These are phyloP conservation scores for Xiphophorus couchianus DNA, from an alignment of 2,113 vertebrate genomes.

Conservation along the genomic window DNA sequence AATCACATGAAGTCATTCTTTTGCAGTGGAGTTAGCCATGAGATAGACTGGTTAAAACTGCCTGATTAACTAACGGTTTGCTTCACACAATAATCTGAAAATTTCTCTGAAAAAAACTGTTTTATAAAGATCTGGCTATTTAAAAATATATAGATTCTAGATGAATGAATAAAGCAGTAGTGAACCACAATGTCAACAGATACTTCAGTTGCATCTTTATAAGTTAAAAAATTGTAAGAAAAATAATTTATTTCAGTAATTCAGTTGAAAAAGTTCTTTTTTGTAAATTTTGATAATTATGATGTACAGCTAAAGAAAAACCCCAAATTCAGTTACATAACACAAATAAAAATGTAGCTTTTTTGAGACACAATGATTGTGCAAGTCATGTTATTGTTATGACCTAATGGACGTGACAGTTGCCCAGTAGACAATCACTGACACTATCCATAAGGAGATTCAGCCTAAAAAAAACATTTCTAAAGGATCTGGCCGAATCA, in stretches of 20 bases:
- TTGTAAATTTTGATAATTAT: background rate
- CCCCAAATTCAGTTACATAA: too few relatives aligned
- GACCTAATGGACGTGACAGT: too few relatives aligned
- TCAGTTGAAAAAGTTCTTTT: background rate
- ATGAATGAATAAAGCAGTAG: background rate
- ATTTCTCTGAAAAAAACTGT: background rate
- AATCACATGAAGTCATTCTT: constrained; percentile 37
- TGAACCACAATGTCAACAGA: background rate
- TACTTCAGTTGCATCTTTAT: background rate
- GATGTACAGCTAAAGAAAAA: background rate
- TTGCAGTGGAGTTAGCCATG: constrained; percentile 39
- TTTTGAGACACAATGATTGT: too few relatives aligned
- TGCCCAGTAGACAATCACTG: too few relatives aligned
- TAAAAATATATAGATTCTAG: background rate
- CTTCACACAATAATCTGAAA: background rate
- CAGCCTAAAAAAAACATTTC: too few relatives aligned
- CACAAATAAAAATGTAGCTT: too few relatives aligned
- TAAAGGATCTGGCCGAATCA: too few relatives aligned
- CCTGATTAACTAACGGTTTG: constrained; percentile 28
- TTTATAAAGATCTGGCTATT: background rate
- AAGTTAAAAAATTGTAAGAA: background rate
- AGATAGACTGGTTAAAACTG: constrained; percentile 41
- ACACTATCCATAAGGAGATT: too few relatives aligned
- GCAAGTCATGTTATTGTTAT: too few relatives aligned
- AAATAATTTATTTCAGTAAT: background rate